Evolutionary conservation across 2,113 vertebrate species (phyloP).

Genomic region (Melanotaenia duboulayi): DNA sequence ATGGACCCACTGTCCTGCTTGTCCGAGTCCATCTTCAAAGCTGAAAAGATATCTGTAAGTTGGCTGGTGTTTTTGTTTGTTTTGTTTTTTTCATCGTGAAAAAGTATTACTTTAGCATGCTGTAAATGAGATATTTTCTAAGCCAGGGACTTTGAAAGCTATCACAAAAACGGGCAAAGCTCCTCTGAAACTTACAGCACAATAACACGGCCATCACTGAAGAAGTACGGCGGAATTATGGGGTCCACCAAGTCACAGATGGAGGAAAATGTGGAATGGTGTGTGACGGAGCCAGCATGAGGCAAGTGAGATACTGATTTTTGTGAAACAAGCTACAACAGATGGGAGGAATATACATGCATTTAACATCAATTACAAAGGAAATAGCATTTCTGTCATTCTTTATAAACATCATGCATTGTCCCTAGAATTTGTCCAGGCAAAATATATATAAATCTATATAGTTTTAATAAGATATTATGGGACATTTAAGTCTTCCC

Average conservation of each 20-base stretch:
- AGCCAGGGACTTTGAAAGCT: slow-evolving; percentile 69
- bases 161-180: slow-evolving; percentile 80
- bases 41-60: slow-evolving; percentile 98
- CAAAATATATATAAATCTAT: slow-evolving; percentile 4
- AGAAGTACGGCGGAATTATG: slow-evolving; percentile 71
- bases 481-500: not conserved
- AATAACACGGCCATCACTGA: slow-evolving; percentile 75
- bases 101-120: slow-evolving; percentile 62
- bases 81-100: slow-evolving; percentile 69
- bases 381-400: slow-evolving; percentile 68
- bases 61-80: too few relatives aligned
- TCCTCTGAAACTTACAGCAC: slow-evolving; percentile 76
- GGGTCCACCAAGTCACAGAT: slow-evolving; percentile 79
- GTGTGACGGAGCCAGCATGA: slow-evolving; percentile 76
- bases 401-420: slow-evolving; percentile 13
- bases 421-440: not conserved
- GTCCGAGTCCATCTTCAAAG: slow-evolving; percentile 95
- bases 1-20: slow-evolving; percentile 83
- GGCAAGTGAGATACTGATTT: slow-evolving; percentile 72
- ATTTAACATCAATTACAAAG: slow-evolving; percentile 41
- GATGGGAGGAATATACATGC: slow-evolving; percentile 69
- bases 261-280: slow-evolving; percentile 76
- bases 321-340: slow-evolving; percentile 74
- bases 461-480: not conserved
- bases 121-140: slow-evolving; percentile 43